Conservation (phyloP, 1,140 invertebrate genomes). For the Mylabris phalerata region DNA sequence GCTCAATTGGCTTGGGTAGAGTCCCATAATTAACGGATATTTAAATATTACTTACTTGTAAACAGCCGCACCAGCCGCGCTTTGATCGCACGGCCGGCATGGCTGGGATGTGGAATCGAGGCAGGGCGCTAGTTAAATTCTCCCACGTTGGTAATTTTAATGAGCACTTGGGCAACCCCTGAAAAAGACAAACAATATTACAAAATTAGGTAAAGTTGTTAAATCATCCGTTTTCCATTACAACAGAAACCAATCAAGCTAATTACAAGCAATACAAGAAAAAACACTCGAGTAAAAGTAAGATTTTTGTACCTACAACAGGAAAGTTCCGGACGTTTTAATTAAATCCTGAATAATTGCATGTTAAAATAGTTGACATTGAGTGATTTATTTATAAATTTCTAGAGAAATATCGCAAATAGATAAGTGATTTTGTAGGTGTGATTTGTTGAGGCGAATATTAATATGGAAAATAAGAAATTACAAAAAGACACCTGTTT, state of each 20-base stretch:
- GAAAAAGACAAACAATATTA: constrained; percentile 23
- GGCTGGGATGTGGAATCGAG: constrained; percentile 42
- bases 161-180: constrained; percentile 42
- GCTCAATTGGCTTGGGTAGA: too few species aligned
- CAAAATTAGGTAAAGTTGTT: neutral
- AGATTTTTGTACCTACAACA: neutral
- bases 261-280: neutral
- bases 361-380: too few species aligned
- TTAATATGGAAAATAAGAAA: too few species aligned
- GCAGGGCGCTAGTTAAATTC: constrained; percentile 40
- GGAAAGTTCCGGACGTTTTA: too few species aligned
- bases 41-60: constrained; percentile 45
- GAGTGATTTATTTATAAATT: too few species aligned
- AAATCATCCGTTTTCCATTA: neutral
- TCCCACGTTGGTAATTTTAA: constrained; percentile 41
- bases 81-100: constrained; percentile 52
- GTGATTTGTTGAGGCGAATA: too few species aligned
- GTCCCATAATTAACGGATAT: too few species aligned
- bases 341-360: too few species aligned
- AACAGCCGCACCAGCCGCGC: constrained; percentile 55
- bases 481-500: too few species aligned
- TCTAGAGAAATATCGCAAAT: too few species aligned
- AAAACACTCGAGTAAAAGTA: neutral
- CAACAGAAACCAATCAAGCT: neutral
- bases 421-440: too few species aligned